Evolutionary conservation across 2,888 invertebrate genomes (phyloP).

Genomic region (Cetonia aurata): DNA sequence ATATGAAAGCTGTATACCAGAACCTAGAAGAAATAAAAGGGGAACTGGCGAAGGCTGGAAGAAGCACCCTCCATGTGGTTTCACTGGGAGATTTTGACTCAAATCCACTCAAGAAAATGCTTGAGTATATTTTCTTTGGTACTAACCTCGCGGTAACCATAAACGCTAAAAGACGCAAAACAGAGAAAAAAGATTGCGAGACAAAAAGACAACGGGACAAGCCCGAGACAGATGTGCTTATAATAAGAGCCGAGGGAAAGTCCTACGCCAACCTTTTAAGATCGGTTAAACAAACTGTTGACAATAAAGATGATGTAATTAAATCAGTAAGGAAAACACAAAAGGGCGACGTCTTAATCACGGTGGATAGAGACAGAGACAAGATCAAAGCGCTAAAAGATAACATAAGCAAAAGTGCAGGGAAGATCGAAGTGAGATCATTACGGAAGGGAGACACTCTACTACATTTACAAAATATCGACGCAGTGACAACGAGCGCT

Average conservation of each 20-base stretch:
- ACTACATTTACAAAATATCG: too few relatives aligned
- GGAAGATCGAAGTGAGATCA: too few relatives aligned
- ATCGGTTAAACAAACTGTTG: not conserved
- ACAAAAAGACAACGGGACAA: not conserved
- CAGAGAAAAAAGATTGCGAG: not conserved
- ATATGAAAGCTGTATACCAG: too few relatives aligned
- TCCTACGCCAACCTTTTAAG: not conserved
- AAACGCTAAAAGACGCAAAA: not conserved
- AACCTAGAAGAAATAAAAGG: too few relatives aligned
- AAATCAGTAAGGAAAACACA: too few relatives aligned
- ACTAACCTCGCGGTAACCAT: not conserved
- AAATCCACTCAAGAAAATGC: not conserved
- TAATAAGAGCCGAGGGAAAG: not conserved
- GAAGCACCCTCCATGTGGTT: not conserved
- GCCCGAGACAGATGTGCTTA: not conserved
- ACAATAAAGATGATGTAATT: not conserved
- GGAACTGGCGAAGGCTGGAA: not conserved
- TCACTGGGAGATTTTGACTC: not conserved
- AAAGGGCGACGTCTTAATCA: too few relatives aligned
- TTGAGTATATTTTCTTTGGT: not conserved
- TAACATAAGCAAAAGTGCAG: too few relatives aligned
- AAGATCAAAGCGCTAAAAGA: too few relatives aligned
- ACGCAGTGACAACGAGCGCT: too few relatives aligned
- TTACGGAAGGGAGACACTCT: too few relatives aligned
- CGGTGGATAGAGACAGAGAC: too few relatives aligned